These are phyloP conservation scores for Protobothrops mucrosquamatus DNA, from an alignment of 2,113 vertebrate genomes.

Conservation along the genomic window DNA sequence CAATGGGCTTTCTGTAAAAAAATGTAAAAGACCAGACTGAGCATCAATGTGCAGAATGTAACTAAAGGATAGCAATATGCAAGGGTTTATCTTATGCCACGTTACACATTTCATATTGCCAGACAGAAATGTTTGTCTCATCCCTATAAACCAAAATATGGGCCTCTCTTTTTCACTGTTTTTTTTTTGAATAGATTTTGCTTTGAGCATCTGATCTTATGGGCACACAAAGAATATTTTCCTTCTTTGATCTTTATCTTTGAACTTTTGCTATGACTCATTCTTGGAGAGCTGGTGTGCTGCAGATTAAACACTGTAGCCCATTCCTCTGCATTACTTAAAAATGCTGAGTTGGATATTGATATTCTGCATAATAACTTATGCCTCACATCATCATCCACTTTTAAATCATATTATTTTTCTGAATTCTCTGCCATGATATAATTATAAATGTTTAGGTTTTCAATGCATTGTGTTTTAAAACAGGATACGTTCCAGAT, in stretches of 20 bases:
- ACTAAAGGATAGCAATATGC: neutral
- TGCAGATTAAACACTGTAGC: constrained; percentile 33
- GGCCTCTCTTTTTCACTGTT: neutral
- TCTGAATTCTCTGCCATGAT: neutral
- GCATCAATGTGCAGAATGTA: neutral
- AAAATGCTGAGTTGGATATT: neutral
- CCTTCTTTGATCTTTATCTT: constrained; percentile 52
- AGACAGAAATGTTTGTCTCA: neutral
- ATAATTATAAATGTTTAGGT: neutral
- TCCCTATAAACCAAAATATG: constrained; percentile 29
- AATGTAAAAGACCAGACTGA: neutral
- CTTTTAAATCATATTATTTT: neutral
- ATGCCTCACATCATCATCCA: neutral
- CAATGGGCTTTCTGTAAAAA: neutral
- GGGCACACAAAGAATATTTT: constrained; percentile 31
- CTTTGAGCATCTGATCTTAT: neutral
- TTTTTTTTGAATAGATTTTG: constrained; percentile 1
- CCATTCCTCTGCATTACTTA: constrained; percentile 8
- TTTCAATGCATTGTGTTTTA: neutral
- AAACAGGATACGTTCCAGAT: neutral
- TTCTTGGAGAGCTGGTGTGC: constrained; percentile 33
- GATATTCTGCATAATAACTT: neutral
- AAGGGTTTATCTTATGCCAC: constrained; percentile 15
- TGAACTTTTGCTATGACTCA: constrained; percentile 48
- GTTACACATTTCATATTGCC: neutral